phyloP scores from a whole-genome alignment of 2,113 vertebrate genomes.

The Garra rufa region DNA sequence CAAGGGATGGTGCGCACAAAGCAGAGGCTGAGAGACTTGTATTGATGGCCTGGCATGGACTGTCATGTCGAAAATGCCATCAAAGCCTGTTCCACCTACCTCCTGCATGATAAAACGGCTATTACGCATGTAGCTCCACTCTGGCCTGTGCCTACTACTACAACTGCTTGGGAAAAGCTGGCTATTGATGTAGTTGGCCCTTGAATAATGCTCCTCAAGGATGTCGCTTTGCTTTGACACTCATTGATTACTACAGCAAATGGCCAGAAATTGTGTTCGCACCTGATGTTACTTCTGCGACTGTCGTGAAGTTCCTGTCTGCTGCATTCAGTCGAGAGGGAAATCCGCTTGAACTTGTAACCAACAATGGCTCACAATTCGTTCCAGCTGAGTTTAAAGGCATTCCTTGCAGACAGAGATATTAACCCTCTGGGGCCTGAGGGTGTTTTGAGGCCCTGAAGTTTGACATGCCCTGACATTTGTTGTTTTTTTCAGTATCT shows the following conservation, averaged over 20 bases:
- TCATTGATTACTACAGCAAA: slow-evolving; percentile 53
- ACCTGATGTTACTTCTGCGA: slow-evolving; percentile 48
- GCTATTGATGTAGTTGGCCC: slow-evolving; percentile 28
- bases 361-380: slow-evolving; percentile 42
- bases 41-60: too few relatives aligned
- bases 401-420: slow-evolving; percentile 19
- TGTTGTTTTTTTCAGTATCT: too few relatives aligned
- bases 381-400: slow-evolving; percentile 26
- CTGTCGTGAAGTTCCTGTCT: slow-evolving; percentile 40
- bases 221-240: slow-evolving; percentile 18
- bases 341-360: slow-evolving; percentile 34
- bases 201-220: not conserved
- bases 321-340: slow-evolving; percentile 40
- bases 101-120: slow-evolving; percentile 33
- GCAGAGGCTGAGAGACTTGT: too few relatives aligned
- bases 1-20: too few relatives aligned
- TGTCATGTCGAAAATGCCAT: too few relatives aligned
- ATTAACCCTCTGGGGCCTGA: too few relatives aligned
- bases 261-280: slow-evolving; percentile 52
- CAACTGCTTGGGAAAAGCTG: slow-evolving; percentile 40
- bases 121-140: not conserved
- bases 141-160: slow-evolving; percentile 29
- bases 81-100: too few relatives aligned
- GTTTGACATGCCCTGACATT: too few relatives aligned
- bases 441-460: too few relatives aligned